A percentile compares a stretch with the other conserved stretches of the same genome.
Conservation (phyloP, 1,140 invertebrate genomes). For the Cydia pomonella region DNA sequence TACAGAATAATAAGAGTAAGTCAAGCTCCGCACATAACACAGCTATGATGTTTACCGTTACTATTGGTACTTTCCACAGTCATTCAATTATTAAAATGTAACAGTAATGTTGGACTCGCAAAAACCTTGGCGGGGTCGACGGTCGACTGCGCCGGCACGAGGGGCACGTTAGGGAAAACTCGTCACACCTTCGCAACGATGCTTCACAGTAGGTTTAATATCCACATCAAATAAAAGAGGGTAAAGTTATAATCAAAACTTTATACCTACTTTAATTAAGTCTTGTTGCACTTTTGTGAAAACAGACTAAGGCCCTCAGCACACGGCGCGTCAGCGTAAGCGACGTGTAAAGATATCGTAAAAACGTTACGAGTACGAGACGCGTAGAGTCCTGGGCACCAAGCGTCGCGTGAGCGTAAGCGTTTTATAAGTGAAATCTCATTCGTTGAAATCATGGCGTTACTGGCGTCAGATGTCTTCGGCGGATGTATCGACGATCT, state of each 20-base stretch:
- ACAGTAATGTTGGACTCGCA: slow-evolving; percentile 73
- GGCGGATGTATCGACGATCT: too few relatives aligned
- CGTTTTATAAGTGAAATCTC: too few relatives aligned
- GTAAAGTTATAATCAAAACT: background rate
- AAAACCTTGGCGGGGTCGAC: slow-evolving; percentile 77
- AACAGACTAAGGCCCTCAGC: too few relatives aligned
- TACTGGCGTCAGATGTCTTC: too few relatives aligned
- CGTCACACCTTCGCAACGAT: slow-evolving; percentile 67
- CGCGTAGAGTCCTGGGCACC: too few relatives aligned
- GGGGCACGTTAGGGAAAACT: slow-evolving; percentile 77
- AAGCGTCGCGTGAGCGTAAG: too few relatives aligned
- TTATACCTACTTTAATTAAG: too few relatives aligned
- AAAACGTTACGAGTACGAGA: too few relatives aligned
- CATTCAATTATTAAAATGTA: slow-evolving; percentile 77
- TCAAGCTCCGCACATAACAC: slow-evolving; percentile 17
- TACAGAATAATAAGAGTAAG: slow-evolving; percentile 31
- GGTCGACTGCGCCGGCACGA: slow-evolving; percentile 55
- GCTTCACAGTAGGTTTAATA: slow-evolving; percentile 37
- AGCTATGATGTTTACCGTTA: slow-evolving; percentile 31
- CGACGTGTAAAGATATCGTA: too few relatives aligned
- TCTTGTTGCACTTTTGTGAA: background rate
- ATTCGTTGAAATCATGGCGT: too few relatives aligned
- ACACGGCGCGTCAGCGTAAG: too few relatives aligned
- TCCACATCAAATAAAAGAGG: background rate
- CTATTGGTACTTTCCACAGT: slow-evolving; percentile 52